Evolutionary conservation across 2,888 invertebrate genomes (phyloP).

Genomic region (Diploptera punctata): DNA sequence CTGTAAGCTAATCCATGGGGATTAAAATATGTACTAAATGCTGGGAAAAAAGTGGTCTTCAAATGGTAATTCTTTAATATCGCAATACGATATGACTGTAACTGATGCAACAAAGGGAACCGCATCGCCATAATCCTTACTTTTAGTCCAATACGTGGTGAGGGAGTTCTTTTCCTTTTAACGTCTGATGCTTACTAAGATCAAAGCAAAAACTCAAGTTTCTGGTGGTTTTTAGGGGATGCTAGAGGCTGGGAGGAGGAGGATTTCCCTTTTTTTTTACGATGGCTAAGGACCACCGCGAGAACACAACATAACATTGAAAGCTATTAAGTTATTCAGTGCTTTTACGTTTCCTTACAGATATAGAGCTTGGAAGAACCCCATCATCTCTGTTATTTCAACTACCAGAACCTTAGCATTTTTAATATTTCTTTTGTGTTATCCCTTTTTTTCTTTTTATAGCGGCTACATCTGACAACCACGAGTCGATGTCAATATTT

Average conservation of each 20-base stretch:
- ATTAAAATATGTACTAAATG: no score
- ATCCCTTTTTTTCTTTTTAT: no score
- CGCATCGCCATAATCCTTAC: slow-evolving; percentile 1
- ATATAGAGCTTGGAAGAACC: not conserved
- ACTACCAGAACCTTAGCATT: not conserved
- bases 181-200: not conserved
- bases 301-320: slow-evolving; percentile 11
- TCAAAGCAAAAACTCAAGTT: slow-evolving; percentile 10
- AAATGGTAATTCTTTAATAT: not conserved
- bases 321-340: slow-evolving; percentile 24
- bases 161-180: not conserved
- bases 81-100: not conserved
- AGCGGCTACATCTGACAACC: no score
- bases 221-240: not conserved
- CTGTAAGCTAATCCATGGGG: no score
- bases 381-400: not conserved
- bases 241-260: not conserved
- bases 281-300: not conserved
- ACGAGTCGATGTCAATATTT: no score
- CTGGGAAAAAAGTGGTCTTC: no score
- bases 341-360: slow-evolving; percentile 12
- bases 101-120: slow-evolving; percentile 3
- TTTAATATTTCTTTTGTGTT: not conserved
- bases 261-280: no score
- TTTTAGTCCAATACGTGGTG: not conserved